Percentiles rank a stretch among this genome's conserved stretches.
phyloP scores from a whole-genome alignment of 2,113 vertebrate genomes.

The Trachemys scripta region DNA sequence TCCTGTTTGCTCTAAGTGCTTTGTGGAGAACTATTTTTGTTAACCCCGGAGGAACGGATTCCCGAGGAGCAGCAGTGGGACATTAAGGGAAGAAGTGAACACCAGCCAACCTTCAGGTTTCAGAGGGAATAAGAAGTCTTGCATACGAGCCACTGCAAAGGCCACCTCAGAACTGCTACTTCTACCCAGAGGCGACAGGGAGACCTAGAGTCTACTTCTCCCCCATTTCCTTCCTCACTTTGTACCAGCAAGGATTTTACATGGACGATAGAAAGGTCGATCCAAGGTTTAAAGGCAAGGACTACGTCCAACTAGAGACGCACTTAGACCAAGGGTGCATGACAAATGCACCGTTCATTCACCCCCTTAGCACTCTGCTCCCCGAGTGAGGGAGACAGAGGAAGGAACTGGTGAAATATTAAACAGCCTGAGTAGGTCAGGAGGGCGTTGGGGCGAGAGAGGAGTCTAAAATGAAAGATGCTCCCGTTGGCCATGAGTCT shows the following conservation, averaged over 20 bases:
- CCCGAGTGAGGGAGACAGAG: not conserved
- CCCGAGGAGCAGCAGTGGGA: too few species aligned
- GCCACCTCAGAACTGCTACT: not conserved
- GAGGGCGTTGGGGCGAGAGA: not conserved
- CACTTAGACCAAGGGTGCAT: not conserved
- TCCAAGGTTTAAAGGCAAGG: not conserved
- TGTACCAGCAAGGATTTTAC: not conserved
- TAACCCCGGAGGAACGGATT: not conserved
- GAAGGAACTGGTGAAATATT: not conserved
- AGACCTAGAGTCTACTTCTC: not conserved
- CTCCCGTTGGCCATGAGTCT: not conserved
- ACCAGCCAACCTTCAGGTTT: accelerated
- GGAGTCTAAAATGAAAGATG: not conserved
- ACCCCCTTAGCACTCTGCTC: not conserved
- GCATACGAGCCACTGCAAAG: not conserved
- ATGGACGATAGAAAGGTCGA: not conserved
- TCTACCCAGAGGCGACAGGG: not conserved
- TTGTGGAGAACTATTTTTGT: not conserved
- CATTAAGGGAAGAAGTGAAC: not conserved
- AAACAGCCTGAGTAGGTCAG: not conserved
- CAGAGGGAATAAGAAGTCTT: too few species aligned
- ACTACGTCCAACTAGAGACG: accelerated
- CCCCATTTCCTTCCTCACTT: not conserved
- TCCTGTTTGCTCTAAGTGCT: not conserved
- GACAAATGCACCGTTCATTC: not conserved